Conservation (phyloP, 2,797 vertebrate species). For the Rhinella marina region DNA sequence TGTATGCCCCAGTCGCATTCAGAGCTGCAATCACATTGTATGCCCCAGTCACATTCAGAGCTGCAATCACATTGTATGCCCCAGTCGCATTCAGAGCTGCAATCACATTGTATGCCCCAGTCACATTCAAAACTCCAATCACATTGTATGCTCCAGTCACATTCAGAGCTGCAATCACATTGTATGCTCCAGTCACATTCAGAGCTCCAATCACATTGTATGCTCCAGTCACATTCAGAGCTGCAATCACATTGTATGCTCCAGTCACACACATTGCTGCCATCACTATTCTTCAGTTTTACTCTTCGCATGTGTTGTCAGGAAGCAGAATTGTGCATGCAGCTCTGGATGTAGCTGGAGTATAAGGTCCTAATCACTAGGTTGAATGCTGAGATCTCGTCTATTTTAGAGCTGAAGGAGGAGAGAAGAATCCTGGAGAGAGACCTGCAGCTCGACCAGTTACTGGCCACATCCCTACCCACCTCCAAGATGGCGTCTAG, state of each 20-base stretch:
- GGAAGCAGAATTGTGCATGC: not conserved
- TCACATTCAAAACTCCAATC: too few species aligned
- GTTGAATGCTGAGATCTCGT: not conserved
- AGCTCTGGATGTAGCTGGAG: not conserved
- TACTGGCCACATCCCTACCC: not conserved
- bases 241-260: not conserved
- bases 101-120: not conserved
- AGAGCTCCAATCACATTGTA: too few species aligned
- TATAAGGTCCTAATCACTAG: too few species aligned
- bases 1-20: not conserved
- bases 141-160: not conserved
- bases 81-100: not conserved
- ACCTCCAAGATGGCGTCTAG: not conserved
- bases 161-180: not conserved
- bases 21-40: not conserved
- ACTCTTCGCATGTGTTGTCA: not conserved
- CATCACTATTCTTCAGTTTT: not conserved
- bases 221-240: not conserved
- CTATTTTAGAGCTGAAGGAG: slow-evolving; percentile 72
- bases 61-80: not conserved
- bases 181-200: not conserved
- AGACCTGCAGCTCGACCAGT: slow-evolving; percentile 65
- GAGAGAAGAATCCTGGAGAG: slow-evolving; percentile 72
- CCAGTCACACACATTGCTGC: not conserved
- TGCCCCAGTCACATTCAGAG: not conserved